Evolutionary conservation across 1,140 invertebrate species (phyloP), one percentile per base, ranked within the genome.

Genomic region (Schlechtendalia chinensis): DNA sequence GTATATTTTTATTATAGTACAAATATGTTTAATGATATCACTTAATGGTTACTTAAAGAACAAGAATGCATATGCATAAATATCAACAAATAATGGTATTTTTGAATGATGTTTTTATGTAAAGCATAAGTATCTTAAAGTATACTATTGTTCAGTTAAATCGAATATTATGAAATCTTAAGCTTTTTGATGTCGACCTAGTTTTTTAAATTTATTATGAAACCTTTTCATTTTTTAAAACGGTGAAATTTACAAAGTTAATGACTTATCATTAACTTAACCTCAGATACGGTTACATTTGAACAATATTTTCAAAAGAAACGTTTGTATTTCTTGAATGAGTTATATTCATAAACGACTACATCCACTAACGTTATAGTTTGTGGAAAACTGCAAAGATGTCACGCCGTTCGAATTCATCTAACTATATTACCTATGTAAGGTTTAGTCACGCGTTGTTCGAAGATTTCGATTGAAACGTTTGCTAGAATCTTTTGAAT

Each of bases 171-270:
- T 39, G 27, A 2, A n/a, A 10, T 2, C 14, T 50, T 69, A 69
- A 16, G 32, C 14, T 14, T 69, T 69, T 24, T 22, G 12, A 10
- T 12, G 45, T 50, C n/a, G 45, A 24, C 65, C 65, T 50, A 69
- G 14, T 67, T 69, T 24, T 69, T n/a, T 11, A 22, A 39, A 47
- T 69, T 69, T 69, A 69, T 69, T 32, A 69, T 3, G 6, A 69
- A 69, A n/a, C 24, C 24, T 69, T 69, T 6, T 1, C 45, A 27
- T n/a, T 47, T 22, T 69, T 50, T 50, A 1, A 69, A 47, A 69
- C 14, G 39, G 4, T 4, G 22, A 24, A 69, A 69, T 10, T 17
- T 24, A 50, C 14, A 50, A 17, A 69, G 65, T 69, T 50, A 69
- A 69, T 69, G 65, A 69, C 65, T 24, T n/a, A n/a, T n/a, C n/a